Percentiles rank a stretch among this genome's conserved stretches.
Evolutionary conservation across 1,140 invertebrate genomes (phyloP).

Genomic region (Aphis gossypii): DNA sequence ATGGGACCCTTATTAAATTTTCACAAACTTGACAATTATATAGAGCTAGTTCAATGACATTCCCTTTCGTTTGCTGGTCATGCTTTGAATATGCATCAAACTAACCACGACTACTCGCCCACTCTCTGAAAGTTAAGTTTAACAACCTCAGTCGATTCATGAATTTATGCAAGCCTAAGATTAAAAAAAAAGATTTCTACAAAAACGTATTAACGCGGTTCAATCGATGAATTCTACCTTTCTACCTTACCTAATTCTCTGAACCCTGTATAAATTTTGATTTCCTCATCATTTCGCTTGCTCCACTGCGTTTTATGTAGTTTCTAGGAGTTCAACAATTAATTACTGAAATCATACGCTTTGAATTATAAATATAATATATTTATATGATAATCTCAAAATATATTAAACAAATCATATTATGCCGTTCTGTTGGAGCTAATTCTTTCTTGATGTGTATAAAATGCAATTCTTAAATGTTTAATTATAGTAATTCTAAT

Average conservation of each 20-base stretch:
- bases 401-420: no score
- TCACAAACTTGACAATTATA: background rate
- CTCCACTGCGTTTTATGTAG: background rate
- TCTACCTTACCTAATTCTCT: background rate
- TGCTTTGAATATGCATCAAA: background rate
- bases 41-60: background rate
- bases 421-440: no score
- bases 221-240: background rate
- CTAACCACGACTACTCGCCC: background rate
- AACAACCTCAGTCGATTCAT: background rate
- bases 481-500: no score
- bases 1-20: background rate
- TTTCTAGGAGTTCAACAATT: background rate
- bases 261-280: background rate
- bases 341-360: no score
- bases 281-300: no score
- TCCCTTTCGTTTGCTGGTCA: background rate
- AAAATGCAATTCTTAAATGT: no score
- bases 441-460: no score
- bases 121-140: background rate
- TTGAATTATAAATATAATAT: no score
- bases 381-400: no score
- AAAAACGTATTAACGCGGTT: background rate
- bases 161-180: background rate
- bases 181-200: background rate